phyloP scores from a whole-genome alignment of 2,113 vertebrate genomes.

The Salvelinus sp. region DNA sequence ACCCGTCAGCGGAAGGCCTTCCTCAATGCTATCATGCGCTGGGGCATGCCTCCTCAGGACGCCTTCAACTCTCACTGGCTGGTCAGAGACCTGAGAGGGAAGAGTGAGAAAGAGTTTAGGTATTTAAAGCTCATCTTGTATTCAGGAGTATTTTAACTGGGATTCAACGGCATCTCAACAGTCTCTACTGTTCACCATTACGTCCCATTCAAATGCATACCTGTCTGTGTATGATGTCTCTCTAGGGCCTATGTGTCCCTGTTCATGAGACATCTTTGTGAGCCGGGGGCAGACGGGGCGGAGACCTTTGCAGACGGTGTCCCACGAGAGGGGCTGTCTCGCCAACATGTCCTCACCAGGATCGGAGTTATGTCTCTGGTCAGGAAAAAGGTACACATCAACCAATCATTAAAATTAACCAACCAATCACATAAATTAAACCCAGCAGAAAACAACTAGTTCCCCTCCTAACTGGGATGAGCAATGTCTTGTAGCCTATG shows the following conservation, averaged over 20 bases:
- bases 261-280: conserved; percentile 97
- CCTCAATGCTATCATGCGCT: conserved; percentile 97
- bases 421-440: too few species aligned
- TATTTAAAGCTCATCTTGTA: conserved; percentile 41
- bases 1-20: conserved; percentile 96
- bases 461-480: too few species aligned
- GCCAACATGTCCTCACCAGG: conserved; percentile 95
- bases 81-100: conserved; percentile 91
- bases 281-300: conserved; percentile 90
- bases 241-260: conserved; percentile 93
- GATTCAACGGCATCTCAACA: not conserved
- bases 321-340: conserved; percentile 91
- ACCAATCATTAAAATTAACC: too few species aligned
- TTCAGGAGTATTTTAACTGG: not conserved
- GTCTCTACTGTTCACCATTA: not conserved
- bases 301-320: conserved; percentile 96
- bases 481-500: too few species aligned
- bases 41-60: conserved; percentile 98
- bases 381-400: conserved; percentile 89
- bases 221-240: not conserved
- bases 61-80: conserved; percentile 99
- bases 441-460: too few species aligned
- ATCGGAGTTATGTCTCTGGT: conserved; percentile 98
- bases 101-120: conserved; percentile 97
- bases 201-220: not conserved